Base-by-base conservation (phyloP, 2,888 invertebrate genomes). In the Aromia moschata region DNA sequence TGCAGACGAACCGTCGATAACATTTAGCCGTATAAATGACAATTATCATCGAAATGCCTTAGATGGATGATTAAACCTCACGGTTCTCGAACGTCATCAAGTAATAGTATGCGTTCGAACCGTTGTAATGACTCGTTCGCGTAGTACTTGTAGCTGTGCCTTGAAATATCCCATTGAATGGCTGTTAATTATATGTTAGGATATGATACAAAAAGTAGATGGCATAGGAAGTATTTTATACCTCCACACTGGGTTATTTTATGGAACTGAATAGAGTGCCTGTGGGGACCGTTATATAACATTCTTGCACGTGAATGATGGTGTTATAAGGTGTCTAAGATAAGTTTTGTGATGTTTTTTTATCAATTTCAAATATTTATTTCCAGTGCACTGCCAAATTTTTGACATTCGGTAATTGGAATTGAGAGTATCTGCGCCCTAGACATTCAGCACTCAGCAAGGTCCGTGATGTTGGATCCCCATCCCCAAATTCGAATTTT, bases 171-270 rank as follows among this genome's bases (percentile, higher is more conserved):
- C 11, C 33, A 20, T 37, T 37, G 47, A 47, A 47, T 47, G 47
- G 47, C 17, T 17, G 14, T 20, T 36, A 37, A 47, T 47, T 47
- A 47, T 14, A 2, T n/a, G n/a, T n/a, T n/a, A n/a, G 46, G 15
- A 17, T 46, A 31, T 33, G 20, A 17, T 1, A 36, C 37, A 47
- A 47, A 36, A 47, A 47, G 33, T 18, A 47, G 47, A 47, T 20
- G 47, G 37, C 20, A 47, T 47, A 47, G 45, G 45, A 46, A 46
- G 47, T 47, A 18, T 47, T 37, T 47, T 47, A 36, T 47, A 12
- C 47, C 16, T 15, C 5, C 17, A 14, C 15, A 30, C 12, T 30
- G n/a, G 9, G 46, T 37, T 47, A 36, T 47, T 47, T 36, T 37
- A 36, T 37, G 47, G 18, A 37, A 36, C 37, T 37, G 20, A 47